phyloP scores from a whole-genome alignment of 2,113 vertebrate genomes.

The Cacatua alba region DNA sequence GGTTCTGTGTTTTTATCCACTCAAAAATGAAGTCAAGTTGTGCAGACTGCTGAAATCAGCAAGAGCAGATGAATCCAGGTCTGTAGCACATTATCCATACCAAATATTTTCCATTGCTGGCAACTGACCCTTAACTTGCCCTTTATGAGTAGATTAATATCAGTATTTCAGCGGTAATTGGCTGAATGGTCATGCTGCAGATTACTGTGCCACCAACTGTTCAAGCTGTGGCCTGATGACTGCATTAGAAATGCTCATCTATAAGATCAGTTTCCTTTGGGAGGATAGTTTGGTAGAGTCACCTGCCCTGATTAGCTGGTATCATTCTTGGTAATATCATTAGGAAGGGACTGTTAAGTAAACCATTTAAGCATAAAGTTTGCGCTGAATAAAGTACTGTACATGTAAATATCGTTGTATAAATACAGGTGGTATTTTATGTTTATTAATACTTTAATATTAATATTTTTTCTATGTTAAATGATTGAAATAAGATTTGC shows the following conservation, averaged over 20 bases:
- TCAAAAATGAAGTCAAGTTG: neutral
- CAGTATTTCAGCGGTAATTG: neutral
- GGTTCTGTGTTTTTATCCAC: neutral
- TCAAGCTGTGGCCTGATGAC: neutral
- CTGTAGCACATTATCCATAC: neutral
- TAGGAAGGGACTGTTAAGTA: neutral
- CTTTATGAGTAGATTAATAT: constrained; percentile 13
- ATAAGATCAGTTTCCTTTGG: neutral
- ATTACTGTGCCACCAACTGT: neutral
- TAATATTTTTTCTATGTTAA: neutral
- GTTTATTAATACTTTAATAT: neutral
- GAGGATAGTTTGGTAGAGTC: neutral
- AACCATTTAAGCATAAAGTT: neutral
- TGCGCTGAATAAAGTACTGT: neutral
- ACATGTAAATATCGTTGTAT: neutral
- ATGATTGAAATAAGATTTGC: neutral
- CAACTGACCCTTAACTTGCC: neutral
- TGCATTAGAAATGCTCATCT: neutral
- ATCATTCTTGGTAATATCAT: neutral
- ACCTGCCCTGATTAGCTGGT: neutral
- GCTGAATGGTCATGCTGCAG: neutral
- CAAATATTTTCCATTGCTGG: neutral
- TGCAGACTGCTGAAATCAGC: neutral
- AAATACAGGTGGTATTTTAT: neutral
- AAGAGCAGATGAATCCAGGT: neutral